Base-by-base conservation (phyloP, 2,888 invertebrate species). In the Pristionchus entomophagus region DNA sequence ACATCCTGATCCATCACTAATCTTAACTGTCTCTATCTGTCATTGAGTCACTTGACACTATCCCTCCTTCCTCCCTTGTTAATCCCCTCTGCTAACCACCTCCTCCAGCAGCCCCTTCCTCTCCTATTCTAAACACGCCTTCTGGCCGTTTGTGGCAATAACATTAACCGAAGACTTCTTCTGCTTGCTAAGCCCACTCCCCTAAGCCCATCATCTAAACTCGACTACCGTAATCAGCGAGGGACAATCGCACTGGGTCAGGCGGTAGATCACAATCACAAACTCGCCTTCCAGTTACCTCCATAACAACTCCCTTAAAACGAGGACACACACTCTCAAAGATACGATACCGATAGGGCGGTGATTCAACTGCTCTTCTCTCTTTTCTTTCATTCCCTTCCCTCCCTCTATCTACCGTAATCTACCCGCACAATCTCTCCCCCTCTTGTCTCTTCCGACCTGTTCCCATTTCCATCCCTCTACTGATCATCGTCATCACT, bases 181-280 rank as follows among this genome's bases (percentile, higher is more conserved):
- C 73, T 73, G 41, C 41, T 26, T 29, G 19, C 56, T 56, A 56
- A 56, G 59, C 35, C 29, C 32, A n/a, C 77, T 41, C 77, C 41
- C n/a, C 73, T 73, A 73, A 73, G 38, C 73, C 73, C 26, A 62
- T 62, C 62, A 62, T 62, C 62, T 62, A 62, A 62, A 62, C 62
- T 29, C 32, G 12, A 14, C 12, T 65, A 65, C 65, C 65, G 65
- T 65, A 65, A 65, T 65, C 65, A 59, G 2, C 65, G 19, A 6
- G 12, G 22, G 56, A 5, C 14, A 29, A 19, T 73, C 26, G 10
- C 73, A 5, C 12, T 41, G 45, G 73, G 73, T 73, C 73, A 73
- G 73, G 38, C 73, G 73, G 73, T n/a, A 73, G 73, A 73, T 73
- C 73, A 73, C 73, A 26, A 73, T 73, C 73, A 73, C 73, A 73